Percentiles rank a stretch among this genome's conserved stretches.
Conservation (phyloP, 2,888 invertebrate species). For the Ligdia adustata region DNA sequence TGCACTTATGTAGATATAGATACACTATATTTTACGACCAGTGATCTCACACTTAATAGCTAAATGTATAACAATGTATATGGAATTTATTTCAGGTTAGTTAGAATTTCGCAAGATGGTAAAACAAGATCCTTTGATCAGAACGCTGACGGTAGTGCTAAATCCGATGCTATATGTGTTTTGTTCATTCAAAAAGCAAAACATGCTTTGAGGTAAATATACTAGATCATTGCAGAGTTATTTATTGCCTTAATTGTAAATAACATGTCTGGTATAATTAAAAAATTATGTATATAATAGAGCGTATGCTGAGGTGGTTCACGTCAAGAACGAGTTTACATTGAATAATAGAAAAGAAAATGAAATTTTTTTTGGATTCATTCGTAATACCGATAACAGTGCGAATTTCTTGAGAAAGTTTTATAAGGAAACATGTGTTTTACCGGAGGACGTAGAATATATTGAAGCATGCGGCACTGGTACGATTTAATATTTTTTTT, state of each 20-base stretch:
- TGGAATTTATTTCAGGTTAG: slow-evolving; percentile 47
- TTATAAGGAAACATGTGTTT: slow-evolving; percentile 85
- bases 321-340: slow-evolving; percentile 62
- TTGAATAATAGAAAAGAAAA: too few relatives aligned
- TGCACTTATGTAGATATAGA: background rate
- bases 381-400: slow-evolving; percentile 78
- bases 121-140: slow-evolving; percentile 94
- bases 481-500: too few relatives aligned
- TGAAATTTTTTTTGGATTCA: slow-evolving; percentile 80
- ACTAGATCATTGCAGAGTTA: background rate
- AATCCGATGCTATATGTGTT: slow-evolving; percentile 88
- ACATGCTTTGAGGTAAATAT: slow-evolving; percentile 75
- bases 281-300: slow-evolving; percentile 50
- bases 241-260: background rate
- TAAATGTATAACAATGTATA: background rate
- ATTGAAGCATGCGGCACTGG: slow-evolving; percentile 94
- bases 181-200: slow-evolving; percentile 87
- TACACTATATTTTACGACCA: too few relatives aligned
- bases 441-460: slow-evolving; percentile 88
- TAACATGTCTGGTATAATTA: background rate
- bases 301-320: slow-evolving; percentile 86
- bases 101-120: slow-evolving; percentile 88
- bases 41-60: too few relatives aligned
- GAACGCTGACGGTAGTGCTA: slow-evolving; percentile 89
- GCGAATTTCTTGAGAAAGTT: slow-evolving; percentile 79